Percentiles rank a stretch among this genome's conserved stretches.
Conservation (phyloP, 2,797 vertebrate genomes). For the Capromys pilorides region DNA sequence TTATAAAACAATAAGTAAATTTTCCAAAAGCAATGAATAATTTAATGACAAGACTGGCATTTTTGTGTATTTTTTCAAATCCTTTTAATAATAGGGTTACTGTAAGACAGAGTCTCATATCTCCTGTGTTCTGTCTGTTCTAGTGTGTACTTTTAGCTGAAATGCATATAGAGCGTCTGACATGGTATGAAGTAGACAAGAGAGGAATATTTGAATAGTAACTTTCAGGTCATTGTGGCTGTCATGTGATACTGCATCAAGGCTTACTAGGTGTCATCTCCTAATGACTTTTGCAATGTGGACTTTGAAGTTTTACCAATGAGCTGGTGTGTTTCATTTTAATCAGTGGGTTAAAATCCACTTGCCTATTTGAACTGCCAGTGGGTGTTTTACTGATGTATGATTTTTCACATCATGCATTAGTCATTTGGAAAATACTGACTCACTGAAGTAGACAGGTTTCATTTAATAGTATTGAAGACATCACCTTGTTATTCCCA, state of each 20-base stretch:
- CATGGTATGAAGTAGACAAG: background rate
- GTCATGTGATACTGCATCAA: background rate
- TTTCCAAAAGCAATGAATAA: constrained; percentile 35
- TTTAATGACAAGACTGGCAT: background rate
- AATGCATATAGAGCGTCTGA: background rate
- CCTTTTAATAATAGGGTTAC: background rate
- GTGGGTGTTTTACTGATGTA: background rate
- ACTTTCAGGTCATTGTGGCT: background rate
- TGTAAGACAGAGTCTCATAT: background rate
- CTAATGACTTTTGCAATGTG: background rate
- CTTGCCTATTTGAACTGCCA: background rate
- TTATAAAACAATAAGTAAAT: background rate
- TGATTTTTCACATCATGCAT: background rate
- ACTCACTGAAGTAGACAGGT: background rate
- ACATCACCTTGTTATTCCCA: background rate
- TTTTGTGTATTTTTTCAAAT: background rate
- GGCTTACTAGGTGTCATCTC: background rate
- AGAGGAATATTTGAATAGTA: background rate
- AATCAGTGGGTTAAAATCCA: background rate
- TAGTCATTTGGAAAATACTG: constrained; percentile 3
- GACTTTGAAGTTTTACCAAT: background rate
- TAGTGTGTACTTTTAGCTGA: background rate
- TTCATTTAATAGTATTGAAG: background rate
- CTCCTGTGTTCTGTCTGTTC: background rate
- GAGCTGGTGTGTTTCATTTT: background rate